phyloP scores from a whole-genome alignment of 1,140 invertebrate species.

The Drosophila subpulchrella region DNA sequence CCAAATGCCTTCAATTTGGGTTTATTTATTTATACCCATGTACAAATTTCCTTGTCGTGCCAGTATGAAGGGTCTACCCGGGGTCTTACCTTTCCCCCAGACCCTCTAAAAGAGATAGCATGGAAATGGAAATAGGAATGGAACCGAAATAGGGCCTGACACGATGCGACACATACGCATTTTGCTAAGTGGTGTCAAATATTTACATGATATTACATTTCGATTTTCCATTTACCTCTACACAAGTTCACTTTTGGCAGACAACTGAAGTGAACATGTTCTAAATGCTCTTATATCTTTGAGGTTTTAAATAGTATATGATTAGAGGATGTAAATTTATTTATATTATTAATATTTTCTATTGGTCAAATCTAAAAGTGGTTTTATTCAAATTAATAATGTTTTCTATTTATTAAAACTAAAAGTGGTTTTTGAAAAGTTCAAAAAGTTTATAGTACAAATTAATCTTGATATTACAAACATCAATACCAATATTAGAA shows the following conservation, averaged over 20 bases:
- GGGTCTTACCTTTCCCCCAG: constrained; percentile 18
- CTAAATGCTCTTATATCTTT: not conserved
- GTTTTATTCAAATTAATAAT: no score
- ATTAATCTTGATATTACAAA: no score
- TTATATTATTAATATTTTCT: not conserved
- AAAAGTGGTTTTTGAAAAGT: no score
- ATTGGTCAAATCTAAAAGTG: no score
- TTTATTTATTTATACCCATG: constrained; percentile 45
- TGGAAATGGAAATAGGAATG: constrained; percentile 10
- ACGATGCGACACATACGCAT: constrained; percentile 52
- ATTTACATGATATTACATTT: constrained; percentile 81
- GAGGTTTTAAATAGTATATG: not conserved
- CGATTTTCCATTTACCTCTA: constrained; percentile 74
- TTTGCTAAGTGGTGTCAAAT: constrained; percentile 79
- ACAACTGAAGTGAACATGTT: constrained; percentile 12
- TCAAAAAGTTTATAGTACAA: no score
- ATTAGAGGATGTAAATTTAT: no score
- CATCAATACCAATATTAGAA: no score
- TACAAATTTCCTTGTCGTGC: constrained; percentile 40
- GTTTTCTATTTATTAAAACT: no score
- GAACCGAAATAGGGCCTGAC: constrained; percentile 33
- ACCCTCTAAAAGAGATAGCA: constrained; percentile 5
- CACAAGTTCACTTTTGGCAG: constrained; percentile 46
- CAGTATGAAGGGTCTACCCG: constrained; percentile 12
- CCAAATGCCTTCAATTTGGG: constrained; percentile 38